phyloP scores from a whole-genome alignment of 2,888 invertebrate species.

The Cephonodes hylas region DNA sequence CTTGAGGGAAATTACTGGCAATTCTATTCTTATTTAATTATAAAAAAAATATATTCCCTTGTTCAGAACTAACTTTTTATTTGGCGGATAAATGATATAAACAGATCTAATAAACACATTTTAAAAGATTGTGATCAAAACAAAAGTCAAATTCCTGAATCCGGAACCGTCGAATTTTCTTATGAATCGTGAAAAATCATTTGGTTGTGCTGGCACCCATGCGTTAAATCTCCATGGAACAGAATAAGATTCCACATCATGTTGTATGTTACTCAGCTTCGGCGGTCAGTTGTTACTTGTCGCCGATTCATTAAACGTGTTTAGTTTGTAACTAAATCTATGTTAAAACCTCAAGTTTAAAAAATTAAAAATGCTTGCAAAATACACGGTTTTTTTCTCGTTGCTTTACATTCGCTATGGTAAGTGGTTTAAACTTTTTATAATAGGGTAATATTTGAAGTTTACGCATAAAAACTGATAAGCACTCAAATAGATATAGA shows the following conservation, averaged over 20 bases:
- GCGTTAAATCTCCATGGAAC: not conserved
- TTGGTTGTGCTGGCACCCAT: not conserved
- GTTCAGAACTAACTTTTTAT: no score
- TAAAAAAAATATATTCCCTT: no score
- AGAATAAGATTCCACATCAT: not conserved
- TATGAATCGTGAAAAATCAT: not conserved
- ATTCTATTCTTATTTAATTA: no score
- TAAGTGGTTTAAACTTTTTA: not conserved
- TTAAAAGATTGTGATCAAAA: no score
- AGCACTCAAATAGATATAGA: no score
- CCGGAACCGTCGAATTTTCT: not conserved
- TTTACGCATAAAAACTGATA: no score
- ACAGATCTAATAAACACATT: no score
- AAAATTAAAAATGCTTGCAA: not conserved
- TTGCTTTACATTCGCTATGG: not conserved
- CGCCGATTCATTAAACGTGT: not conserved
- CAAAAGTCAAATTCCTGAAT: not conserved
- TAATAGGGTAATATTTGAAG: not conserved
- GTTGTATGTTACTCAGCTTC: not conserved
- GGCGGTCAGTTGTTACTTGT: not conserved
- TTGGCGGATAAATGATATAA: no score
- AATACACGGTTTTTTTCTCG: not conserved
- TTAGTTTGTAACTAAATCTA: not conserved
- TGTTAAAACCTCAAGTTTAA: not conserved
- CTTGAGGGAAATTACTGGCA: no score